Percentiles rank a stretch among this genome's conserved stretches.
Conservation (phyloP, 1,140 invertebrate species). For the Melitaea cinxia region DNA sequence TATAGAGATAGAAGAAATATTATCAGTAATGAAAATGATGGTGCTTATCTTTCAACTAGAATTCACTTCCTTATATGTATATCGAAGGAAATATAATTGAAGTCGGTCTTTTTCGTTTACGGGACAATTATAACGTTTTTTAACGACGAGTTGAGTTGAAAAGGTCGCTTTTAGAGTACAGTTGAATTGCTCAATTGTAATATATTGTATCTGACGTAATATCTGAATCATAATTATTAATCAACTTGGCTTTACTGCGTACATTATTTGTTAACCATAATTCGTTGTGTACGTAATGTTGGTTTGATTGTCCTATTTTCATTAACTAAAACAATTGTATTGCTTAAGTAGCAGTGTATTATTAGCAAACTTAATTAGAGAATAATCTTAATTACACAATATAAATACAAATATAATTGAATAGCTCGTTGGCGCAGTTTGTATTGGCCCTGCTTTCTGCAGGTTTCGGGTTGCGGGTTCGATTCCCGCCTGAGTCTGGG, state of each 20-base stretch:
- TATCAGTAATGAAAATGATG: too few relatives aligned
- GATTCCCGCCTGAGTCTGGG: too few relatives aligned
- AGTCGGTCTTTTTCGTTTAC: too few relatives aligned
- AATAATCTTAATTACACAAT: not conserved
- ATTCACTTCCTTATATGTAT: too few relatives aligned
- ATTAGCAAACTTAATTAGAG: not conserved
- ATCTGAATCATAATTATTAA: not conserved
- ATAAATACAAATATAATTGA: not conserved
- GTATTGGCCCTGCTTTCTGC: too few relatives aligned
- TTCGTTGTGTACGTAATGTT: not conserved
- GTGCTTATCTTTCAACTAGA: too few relatives aligned
- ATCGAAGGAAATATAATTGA: too few relatives aligned
- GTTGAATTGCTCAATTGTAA: not conserved
- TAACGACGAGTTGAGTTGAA: too few relatives aligned
- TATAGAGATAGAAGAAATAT: too few relatives aligned
- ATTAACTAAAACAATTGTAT: not conserved
- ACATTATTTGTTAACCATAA: not conserved
- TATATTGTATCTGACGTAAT: not conserved
- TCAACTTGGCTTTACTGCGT: not conserved
- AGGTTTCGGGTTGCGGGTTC: too few relatives aligned
- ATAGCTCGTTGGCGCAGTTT: too few relatives aligned
- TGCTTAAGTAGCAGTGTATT: not conserved
- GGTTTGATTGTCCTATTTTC: not conserved
- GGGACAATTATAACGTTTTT: too few relatives aligned
- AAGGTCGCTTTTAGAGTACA: not conserved